Evolutionary conservation across 2,797 vertebrate species (phyloP).

Genomic region (Graptemys geographica): DNA sequence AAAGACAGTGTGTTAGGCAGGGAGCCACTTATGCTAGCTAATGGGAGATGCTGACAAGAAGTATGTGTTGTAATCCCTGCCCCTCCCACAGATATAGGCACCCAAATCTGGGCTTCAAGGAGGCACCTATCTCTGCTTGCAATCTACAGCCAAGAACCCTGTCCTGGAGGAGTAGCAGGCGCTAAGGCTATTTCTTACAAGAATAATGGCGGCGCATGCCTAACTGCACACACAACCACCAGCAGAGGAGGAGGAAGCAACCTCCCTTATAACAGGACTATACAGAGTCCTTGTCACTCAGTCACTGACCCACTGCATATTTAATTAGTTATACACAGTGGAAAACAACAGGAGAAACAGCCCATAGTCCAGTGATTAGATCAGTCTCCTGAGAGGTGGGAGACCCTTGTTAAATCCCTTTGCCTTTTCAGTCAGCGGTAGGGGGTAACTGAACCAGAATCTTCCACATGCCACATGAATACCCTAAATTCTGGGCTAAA

Average conservation of each 20-base stretch:
- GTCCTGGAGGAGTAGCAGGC: background rate
- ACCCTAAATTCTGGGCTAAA: background rate
- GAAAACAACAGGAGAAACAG: background rate
- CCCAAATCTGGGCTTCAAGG: no score
- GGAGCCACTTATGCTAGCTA: no score
- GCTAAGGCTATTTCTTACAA: background rate
- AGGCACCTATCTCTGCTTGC: background rate
- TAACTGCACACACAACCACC: background rate
- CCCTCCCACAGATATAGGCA: no score
- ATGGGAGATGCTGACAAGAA: no score
- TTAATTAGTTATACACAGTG: background rate
- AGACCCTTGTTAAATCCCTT: background rate
- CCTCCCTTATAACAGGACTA: background rate
- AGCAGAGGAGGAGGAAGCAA: background rate
- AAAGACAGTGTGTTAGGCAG: no score
- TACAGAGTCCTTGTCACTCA: background rate
- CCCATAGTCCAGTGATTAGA: background rate
- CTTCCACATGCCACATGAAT: background rate
- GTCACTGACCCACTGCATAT: background rate
- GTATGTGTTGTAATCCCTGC: no score
- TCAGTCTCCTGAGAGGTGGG: background rate
- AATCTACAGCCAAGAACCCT: background rate
- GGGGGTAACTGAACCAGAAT: background rate
- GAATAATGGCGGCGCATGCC: background rate
- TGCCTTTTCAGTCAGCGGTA: background rate